phyloP scores from a whole-genome alignment of 35 echinoderm and acorn worm species.

The Eucidaris tribuloides region DNA sequence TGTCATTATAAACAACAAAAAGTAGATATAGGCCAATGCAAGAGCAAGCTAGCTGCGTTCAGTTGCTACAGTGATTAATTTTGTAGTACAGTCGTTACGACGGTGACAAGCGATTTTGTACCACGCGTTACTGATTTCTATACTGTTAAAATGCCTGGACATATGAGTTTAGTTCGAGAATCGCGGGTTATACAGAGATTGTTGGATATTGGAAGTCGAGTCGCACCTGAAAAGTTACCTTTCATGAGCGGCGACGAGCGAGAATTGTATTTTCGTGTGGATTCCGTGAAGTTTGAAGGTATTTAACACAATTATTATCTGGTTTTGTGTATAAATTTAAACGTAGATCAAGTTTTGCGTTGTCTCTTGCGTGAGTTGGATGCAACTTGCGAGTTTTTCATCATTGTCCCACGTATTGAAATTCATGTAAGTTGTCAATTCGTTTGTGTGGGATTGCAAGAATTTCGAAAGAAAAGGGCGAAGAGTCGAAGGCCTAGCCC shows the following conservation, averaged over 20 bases:
- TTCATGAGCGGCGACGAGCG: constrained; percentile 5
- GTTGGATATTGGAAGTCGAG: not conserved
- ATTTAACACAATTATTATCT: not conserved
- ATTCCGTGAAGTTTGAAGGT: constrained; percentile 23
- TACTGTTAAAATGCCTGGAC: constrained; percentile 46
- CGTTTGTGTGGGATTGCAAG: not conserved
- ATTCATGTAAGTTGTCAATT: not conserved
- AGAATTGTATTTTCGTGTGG: constrained; percentile 15
- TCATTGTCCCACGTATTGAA: not conserved
- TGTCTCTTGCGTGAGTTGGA: too few species aligned
- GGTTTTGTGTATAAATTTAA: too few species aligned
- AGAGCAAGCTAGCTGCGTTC: too few species aligned
- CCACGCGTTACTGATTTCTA: too few species aligned
- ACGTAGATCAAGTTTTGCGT: too few species aligned
- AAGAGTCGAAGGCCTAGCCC: too few species aligned
- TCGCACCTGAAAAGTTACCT: not conserved
- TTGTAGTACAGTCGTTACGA: too few species aligned
- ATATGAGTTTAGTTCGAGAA: constrained; percentile 4
- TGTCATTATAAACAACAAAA: too few species aligned
- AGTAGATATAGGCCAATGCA: too few species aligned
- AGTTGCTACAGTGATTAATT: too few species aligned
- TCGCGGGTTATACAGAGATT: not conserved
- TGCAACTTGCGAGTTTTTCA: not conserved
- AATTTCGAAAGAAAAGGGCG: not conserved
- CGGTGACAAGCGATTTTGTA: too few species aligned